Base-by-base conservation (phyloP, 2,888 invertebrate species). In the Dione juno region DNA sequence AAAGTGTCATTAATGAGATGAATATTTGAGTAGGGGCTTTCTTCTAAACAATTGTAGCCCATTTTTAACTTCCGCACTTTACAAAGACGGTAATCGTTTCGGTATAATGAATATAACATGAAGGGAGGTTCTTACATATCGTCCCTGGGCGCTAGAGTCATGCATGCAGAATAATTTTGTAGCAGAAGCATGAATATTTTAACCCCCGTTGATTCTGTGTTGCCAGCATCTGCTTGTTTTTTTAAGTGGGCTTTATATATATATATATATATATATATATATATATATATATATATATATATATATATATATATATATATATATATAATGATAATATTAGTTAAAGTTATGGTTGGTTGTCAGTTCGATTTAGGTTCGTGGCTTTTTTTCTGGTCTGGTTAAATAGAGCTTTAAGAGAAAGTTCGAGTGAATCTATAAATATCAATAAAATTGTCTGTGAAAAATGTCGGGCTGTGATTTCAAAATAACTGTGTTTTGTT, bases 101-200 rank as follows among this genome's bases (percentile, higher is more conserved):
- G 40, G n/a, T 37, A 54, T 48, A 69, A 69, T 76, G 75, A 77
- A 77, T 77, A 64, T 70, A 69, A 76, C 75, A 77, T 76, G 70
- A 76, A 69, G 61, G 66, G 67, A n/a, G 70, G 64, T 61, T 48
- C 66, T 69, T 66, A 48, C 59, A 35, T 43, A 41, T 69, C 64
- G 64, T 71, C 71, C 70, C 72, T 43, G 65, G 69, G 74, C 74
- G 35, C 68, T 66, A 68, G 74, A 70, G 71, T 74, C 72, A 66
- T 75, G 80, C 76, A 79, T 78, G 76, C 73, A 77, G 77, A 77
- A 80, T 79, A 79, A 80, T 79, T 80, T 78, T 69, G 67, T 69
- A 70, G 70, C 57, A 64, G 50, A 61, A 63, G 66, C 77, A 79
- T 81, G 80, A 81, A 81, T 79, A 80, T 80, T 81, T 77, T 77